Evolutionary conservation across 2,888 invertebrate genomes (phyloP), one percentile per base, ranked within the genome.

Genomic region (Erebia palarica): DNA sequence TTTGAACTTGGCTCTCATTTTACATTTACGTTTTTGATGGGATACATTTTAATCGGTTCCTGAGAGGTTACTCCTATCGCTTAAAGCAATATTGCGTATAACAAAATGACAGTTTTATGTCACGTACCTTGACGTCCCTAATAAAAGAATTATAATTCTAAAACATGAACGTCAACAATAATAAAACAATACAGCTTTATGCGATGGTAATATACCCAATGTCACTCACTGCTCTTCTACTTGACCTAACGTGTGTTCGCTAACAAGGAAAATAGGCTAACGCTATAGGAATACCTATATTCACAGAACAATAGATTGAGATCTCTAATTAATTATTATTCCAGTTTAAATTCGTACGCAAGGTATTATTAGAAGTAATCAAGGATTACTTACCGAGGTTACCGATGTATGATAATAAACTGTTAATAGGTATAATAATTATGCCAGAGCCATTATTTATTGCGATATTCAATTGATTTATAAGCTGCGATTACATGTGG

Each of bases 241-340:
- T 36, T 27, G 7, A n/a, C 51, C 9, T 16, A 55, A 55, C 10
- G 2, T 57, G 2, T 53, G n/a, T 53, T 8, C 27, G n/a, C n/a
- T 42, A 57, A 65, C 18, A 57, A 66, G 57, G 66, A 66, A 66
- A 66, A 66, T 44, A 44, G 36, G 36, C 36, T 36, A 36, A 44
- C 7, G 36, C 36, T 36, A 36, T 36, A 7, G 65, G 2, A 42
- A 44, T 27, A 58, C 16, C 2, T 65, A 55, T n/a, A n/a, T n/a
- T 7, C 55, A 11, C 13, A 36, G 13, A 57, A 68, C 65, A 66
- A 69, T 66, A 69, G 66, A 69, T 69, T 72, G 68, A 61, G 61
- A 65, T 69, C 61, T 66, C 44, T 86, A 87, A 87, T 84, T 86
- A 87, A 87, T 84, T 79, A 84, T 83, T 79, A 84, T 85, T 81